Base-by-base conservation (phyloP, 2,113 vertebrate genomes). In the Cacatua alba region DNA sequence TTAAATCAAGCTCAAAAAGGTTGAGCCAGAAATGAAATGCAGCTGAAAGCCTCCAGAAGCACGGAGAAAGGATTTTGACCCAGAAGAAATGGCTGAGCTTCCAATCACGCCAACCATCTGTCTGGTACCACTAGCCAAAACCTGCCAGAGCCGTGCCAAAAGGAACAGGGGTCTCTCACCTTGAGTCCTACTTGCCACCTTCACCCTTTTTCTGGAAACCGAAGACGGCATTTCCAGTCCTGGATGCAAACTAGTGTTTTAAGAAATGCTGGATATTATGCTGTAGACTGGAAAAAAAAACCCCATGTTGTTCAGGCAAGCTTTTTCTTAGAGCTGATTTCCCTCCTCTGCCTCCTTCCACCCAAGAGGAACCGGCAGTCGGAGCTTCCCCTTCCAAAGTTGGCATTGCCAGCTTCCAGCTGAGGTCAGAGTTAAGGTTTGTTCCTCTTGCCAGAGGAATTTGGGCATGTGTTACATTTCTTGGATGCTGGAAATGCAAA, bases 401-500 rank as follows among this genome's bases (percentile, higher is more conserved):
- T 67, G 74, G n/a, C 2, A 0, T 44, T 92, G 88, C 95, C 89
- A 90, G 0, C 83, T 88, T 94, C 88, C 95, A 96, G 70, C 91
- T 92, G 91, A 96, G 96, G 94, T 91, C 90, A 57, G 88, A 93
- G 39, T 91, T 82, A 87, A 81, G 91, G 77, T 72, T 94, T 89
- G 17, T 72, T 67, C 88, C 70, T 62, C 86, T 96, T 94, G 88
- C 85, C 68, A 92, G 86, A 77, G 48, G 35, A 93, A 95, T 88
- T 24, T 79, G 70, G 41, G 51, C 81, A 81, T 96, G 77, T 69
- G 65, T 92, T 94, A 65, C n/a, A 86, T 89, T 94, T 86, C 77
- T 96, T 94, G 67, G 59, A 80, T 92, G 53, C 78, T 96, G 63
- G 69, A 95, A 96, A 96, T 74, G 96, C 84, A 95, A 94, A 97